phyloP scores from a whole-genome alignment of 2,888 invertebrate species.

The Hymenopus coronatus region DNA sequence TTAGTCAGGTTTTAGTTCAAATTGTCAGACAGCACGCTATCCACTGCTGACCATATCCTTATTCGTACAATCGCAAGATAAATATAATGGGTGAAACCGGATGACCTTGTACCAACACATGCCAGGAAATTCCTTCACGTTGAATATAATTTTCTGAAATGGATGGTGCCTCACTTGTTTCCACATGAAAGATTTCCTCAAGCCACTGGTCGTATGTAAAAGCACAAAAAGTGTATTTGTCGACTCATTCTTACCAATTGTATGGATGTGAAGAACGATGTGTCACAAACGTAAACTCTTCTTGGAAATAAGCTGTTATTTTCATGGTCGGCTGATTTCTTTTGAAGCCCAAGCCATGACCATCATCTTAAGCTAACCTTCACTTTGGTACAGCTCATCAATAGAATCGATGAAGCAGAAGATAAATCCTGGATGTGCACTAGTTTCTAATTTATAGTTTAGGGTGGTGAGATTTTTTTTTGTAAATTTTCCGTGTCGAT shows the following conservation, averaged over 20 bases:
- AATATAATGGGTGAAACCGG: background rate
- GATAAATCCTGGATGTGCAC: no score
- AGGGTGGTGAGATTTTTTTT: no score
- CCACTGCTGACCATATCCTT: background rate
- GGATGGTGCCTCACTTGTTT: background rate
- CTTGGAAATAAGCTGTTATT: background rate
- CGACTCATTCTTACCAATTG: background rate
- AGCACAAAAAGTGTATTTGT: background rate
- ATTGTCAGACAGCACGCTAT: no score
- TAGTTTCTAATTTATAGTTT: no score
- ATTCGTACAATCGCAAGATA: background rate
- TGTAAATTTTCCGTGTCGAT: no score
- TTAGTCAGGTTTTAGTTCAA: no score
- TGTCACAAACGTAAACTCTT: background rate
- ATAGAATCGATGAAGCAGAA: no score
- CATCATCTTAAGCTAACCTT: no score
- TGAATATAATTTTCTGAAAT: background rate
- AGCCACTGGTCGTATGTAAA: background rate
- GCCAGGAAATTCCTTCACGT: background rate
- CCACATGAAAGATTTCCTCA: background rate
- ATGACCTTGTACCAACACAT: background rate
- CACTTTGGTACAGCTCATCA: no score
- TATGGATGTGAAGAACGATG: background rate
- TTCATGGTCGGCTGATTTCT: background rate
- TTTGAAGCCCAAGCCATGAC: background rate